phyloP scores from a whole-genome alignment of 2,797 vertebrate genomes.

The Cirrhinus molitorella region DNA sequence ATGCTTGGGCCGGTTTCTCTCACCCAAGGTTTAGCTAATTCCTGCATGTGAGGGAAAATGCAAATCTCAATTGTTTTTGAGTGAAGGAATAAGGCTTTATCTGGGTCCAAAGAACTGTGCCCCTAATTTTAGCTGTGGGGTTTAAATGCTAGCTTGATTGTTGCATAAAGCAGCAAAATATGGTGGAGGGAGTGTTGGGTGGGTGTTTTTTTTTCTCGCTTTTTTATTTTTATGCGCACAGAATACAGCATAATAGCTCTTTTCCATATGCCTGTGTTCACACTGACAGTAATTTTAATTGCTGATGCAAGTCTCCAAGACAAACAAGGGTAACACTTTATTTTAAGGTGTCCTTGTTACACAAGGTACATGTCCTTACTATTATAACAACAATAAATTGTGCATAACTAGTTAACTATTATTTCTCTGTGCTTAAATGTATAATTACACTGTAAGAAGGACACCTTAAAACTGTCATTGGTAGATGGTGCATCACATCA shows the following conservation, averaged over 20 bases:
- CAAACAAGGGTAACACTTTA: too few species aligned
- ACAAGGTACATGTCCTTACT: too few species aligned
- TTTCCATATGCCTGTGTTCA: background rate
- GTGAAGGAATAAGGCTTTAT: constrained; percentile 31
- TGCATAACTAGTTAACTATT: too few species aligned
- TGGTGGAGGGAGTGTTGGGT: constrained; percentile 37
- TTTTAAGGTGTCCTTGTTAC: too few species aligned
- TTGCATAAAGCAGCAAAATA: background rate
- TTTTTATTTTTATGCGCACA: background rate
- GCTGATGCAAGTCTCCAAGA: too few species aligned
- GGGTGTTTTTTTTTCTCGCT: background rate
- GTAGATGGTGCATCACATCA: background rate
- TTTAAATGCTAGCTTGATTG: background rate
- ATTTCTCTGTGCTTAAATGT: too few species aligned
- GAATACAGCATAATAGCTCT: background rate
- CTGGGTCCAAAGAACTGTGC: constrained; percentile 40
- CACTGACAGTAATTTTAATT: constrained; percentile 4
- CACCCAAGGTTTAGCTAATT: constrained; percentile 40
- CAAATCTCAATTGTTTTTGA: background rate
- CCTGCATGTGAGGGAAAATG: background rate
- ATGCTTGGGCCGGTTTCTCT: constrained; percentile 37
- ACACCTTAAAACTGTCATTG: background rate
- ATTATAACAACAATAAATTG: too few species aligned
- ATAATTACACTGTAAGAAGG: too few species aligned
- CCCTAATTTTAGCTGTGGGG: background rate